Evolutionary conservation across 1,140 invertebrate species (phyloP).

Genomic region (Chironomus striatipennis): DNA sequence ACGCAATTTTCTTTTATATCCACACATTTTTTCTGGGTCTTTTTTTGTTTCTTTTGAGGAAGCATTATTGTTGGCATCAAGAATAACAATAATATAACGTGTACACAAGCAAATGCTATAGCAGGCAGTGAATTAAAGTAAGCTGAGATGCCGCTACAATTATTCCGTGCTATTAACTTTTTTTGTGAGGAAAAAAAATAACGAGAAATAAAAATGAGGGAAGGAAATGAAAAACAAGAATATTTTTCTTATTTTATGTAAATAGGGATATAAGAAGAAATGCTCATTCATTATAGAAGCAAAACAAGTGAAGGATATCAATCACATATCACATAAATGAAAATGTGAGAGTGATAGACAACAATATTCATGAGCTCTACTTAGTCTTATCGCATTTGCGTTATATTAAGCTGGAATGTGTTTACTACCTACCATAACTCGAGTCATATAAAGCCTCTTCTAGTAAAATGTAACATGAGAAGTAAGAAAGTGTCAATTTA

Average conservation of each 20-base stretch:
- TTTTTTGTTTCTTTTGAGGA: neutral
- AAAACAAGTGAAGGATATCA: conserved; percentile 1
- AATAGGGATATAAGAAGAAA: neutral
- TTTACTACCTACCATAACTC: neutral
- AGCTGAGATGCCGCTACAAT: neutral
- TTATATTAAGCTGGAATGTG: neutral
- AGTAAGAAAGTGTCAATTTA: neutral
- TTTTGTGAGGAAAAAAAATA: neutral
- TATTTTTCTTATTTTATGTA: neutral
- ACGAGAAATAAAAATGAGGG: neutral
- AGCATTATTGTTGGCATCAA: too few relatives aligned
- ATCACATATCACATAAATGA: neutral
- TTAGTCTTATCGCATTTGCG: neutral
- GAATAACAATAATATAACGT: too few relatives aligned
- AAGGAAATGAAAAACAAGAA: neutral
- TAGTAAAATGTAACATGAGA: neutral
- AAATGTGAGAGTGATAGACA: neutral
- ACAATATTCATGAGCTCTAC: neutral
- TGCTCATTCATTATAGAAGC: neutral
- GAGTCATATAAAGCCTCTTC: neutral
- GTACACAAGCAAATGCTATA: neutral
- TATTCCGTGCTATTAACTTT: conserved; percentile 14
- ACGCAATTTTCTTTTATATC: neutral
- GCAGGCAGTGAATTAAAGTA: neutral
- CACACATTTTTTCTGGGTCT: neutral